phyloP scores from a whole-genome alignment of 2,113 vertebrate genomes.

The Picathartes gymnocephalus region DNA sequence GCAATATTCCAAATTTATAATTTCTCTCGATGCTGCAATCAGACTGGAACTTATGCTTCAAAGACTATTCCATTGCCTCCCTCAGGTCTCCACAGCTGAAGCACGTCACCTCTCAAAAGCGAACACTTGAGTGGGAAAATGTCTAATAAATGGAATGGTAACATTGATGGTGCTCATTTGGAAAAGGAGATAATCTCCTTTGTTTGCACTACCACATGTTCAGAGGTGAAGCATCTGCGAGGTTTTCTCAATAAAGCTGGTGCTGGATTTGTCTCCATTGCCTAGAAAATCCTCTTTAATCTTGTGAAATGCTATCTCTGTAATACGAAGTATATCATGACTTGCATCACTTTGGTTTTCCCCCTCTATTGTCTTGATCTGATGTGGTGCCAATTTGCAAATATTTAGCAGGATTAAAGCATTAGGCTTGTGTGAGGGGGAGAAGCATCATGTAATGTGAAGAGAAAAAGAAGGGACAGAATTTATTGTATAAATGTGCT shows the following conservation, averaged over 20 bases:
- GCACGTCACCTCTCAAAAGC: accelerated
- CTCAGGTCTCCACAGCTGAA: not conserved
- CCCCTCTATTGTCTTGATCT: not conserved
- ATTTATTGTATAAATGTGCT: not conserved
- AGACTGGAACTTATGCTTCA: not conserved
- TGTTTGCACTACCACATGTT: not conserved
- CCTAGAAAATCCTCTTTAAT: constrained; percentile 34
- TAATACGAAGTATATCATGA: not conserved
- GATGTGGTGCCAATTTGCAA: not conserved
- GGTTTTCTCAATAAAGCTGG: not conserved
- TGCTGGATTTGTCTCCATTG: not conserved
- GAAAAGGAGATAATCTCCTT: not conserved
- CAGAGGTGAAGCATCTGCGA: not conserved
- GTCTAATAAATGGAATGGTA: not conserved
- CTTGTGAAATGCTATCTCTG: not conserved
- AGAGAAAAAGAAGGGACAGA: not conserved
- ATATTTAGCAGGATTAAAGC: not conserved
- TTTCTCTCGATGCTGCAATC: not conserved
- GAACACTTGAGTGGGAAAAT: not conserved
- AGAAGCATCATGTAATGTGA: not conserved
- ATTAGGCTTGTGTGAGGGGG: not conserved
- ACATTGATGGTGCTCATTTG: not conserved
- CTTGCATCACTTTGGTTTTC: not conserved
- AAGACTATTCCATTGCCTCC: not conserved
- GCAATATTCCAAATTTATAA: not conserved